phyloP scores from a whole-genome alignment of 2,113 vertebrate genomes.

The Mormoops blainvillei region DNA sequence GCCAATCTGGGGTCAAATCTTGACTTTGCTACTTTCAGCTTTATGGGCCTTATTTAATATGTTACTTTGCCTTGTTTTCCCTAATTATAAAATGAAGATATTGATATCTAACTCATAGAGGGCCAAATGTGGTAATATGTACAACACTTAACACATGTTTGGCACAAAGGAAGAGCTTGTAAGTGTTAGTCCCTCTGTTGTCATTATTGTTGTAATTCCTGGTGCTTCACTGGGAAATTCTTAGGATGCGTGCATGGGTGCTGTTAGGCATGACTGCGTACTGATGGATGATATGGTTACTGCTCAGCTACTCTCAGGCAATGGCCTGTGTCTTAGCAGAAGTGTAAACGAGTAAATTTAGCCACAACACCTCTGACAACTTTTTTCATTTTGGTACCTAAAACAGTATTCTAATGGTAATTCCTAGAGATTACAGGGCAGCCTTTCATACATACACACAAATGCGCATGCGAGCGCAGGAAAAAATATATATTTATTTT shows the following conservation, averaged over 20 bases:
- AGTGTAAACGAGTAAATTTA: background rate
- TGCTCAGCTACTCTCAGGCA: background rate
- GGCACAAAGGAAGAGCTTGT: background rate
- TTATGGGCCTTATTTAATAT: background rate
- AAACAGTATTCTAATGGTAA: background rate
- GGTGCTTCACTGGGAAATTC: background rate
- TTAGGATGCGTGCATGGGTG: background rate
- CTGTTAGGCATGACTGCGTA: background rate
- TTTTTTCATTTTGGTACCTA: background rate
- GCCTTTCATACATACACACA: background rate
- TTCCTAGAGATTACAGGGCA: background rate
- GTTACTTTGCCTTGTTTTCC: constrained; percentile 10
- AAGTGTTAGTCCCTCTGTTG: background rate
- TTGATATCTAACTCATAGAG: background rate
- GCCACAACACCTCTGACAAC: background rate
- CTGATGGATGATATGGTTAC: background rate
- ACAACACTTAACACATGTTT: background rate
- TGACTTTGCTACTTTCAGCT: background rate
- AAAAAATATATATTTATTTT: background rate
- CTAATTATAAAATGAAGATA: background rate
- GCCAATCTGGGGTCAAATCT: constrained; percentile 28
- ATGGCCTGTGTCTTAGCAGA: background rate
- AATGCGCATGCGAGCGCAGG: no score
- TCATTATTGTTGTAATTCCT: background rate
- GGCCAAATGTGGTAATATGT: background rate